A percentile compares a stretch with the other conserved stretches of the same genome.
Conservation (phyloP, 2,797 vertebrate species). For the Malacoraja senta region DNA sequence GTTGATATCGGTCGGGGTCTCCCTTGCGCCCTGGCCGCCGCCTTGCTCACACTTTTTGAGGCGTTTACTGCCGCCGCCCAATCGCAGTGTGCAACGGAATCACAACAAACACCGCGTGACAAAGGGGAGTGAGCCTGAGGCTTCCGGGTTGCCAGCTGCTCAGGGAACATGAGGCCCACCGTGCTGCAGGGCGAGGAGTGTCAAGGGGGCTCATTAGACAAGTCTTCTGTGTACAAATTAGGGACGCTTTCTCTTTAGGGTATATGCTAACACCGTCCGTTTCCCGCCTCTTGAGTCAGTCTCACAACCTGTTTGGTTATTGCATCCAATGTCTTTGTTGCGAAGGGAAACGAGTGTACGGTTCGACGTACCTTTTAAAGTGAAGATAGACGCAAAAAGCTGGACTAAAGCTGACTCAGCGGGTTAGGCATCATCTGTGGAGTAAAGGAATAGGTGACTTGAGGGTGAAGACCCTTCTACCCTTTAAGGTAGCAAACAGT, state of each 20-base stretch:
- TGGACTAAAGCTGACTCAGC: too few relatives aligned
- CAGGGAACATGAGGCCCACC: not conserved
- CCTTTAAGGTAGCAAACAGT: too few relatives aligned
- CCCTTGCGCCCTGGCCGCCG: not conserved
- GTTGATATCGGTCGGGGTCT: not conserved
- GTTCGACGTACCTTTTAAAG: too few relatives aligned
- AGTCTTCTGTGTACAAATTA: not conserved
- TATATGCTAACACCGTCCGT: not conserved
- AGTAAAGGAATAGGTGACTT: too few relatives aligned
- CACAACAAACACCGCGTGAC: conserved; percentile 36
- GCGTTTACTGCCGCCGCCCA: not conserved
- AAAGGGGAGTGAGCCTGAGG: not conserved
- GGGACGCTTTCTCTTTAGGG: too few relatives aligned
- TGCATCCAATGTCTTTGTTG: not conserved
- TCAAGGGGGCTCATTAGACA: not conserved
- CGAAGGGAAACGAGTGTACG: too few relatives aligned
- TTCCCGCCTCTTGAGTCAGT: not conserved
- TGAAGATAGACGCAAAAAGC: too few relatives aligned
- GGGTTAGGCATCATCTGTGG: too few relatives aligned
- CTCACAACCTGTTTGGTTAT: not conserved
- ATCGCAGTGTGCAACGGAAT: conserved; percentile 4
- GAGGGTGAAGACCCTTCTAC: too few relatives aligned
- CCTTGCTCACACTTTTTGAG: not conserved
- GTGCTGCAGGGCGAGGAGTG: too few relatives aligned
- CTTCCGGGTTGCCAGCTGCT: not conserved